These are phyloP conservation scores for Diplazon laetatorius DNA, from an alignment of 2,888 invertebrate genomes.

Conservation along the genomic window DNA sequence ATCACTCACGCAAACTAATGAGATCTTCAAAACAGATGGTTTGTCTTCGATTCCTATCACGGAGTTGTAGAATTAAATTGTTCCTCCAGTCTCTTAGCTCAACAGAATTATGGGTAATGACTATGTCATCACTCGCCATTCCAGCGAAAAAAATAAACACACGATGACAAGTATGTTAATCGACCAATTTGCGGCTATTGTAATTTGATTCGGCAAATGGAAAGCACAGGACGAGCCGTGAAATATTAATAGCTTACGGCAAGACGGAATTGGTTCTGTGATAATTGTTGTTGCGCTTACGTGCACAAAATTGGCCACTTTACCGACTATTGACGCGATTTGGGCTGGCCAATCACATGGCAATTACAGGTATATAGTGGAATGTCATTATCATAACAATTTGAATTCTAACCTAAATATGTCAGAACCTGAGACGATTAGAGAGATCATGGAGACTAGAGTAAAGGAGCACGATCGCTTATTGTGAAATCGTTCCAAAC, in stretches of 20 bases:
- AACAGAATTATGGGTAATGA: conserved; percentile 70
- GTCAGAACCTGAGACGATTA: too few species aligned
- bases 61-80: conserved; percentile 87
- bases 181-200: background rate
- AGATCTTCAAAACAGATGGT: conserved; percentile 91
- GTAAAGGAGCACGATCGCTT: too few species aligned
- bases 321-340: background rate
- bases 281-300: conserved; percentile 54
- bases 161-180: conserved; percentile 4
- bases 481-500: too few species aligned
- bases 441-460: too few species aligned
- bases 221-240: background rate
- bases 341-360: conserved; percentile 68
- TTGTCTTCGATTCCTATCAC: conserved; percentile 90
- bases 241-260: conserved; percentile 25
- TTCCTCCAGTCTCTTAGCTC: conserved; percentile 87
- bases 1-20: conserved; percentile 90
- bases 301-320: conserved; percentile 51
- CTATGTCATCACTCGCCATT: conserved; percentile 76
- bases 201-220: background rate
- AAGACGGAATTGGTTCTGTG: conserved; percentile 8
- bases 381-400: conserved; percentile 71
- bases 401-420: conserved; percentile 75
- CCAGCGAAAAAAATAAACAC: conserved; percentile 32
- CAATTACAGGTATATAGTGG: conserved; percentile 65